These are phyloP conservation scores for Chloromyia formosa DNA, from an alignment of 2,888 invertebrate species.

Conservation along the genomic window DNA sequence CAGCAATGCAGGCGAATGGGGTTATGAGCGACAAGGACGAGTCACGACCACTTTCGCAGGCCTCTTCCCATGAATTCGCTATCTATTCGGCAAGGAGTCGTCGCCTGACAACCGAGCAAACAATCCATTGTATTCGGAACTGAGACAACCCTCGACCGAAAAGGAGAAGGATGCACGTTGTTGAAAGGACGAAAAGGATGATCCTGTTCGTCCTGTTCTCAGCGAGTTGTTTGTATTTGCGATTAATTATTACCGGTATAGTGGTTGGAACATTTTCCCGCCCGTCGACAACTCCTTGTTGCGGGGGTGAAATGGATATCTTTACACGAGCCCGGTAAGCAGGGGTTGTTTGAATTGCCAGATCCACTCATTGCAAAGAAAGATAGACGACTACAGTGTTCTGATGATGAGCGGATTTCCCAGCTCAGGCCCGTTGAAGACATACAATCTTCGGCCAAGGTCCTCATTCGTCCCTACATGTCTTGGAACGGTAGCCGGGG, in stretches of 20 bases:
- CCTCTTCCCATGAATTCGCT: conserved; percentile 8
- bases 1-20: conserved; percentile 27
- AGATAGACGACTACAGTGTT: conserved; percentile 11
- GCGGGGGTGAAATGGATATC: conserved; percentile 40
- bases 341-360: conserved; percentile 24
- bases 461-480: conserved; percentile 30
- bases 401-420: conserved; percentile 45
- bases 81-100: conserved; percentile 11
- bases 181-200: conserved; percentile 46
- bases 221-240: conserved; percentile 47
- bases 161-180: conserved; percentile 44
- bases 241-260: conserved; percentile 47
- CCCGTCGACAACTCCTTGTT: conserved; percentile 41
- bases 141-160: conserved; percentile 42
- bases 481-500: not conserved
- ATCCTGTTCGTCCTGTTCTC: conserved; percentile 45
- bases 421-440: conserved; percentile 33
- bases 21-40: not conserved
- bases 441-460: conserved; percentile 34
- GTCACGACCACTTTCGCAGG: conserved; percentile 23
- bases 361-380: conserved; percentile 16
- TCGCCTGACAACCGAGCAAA: conserved; percentile 4
- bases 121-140: conserved; percentile 3
- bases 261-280: conserved; percentile 40
- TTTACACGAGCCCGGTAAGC: conserved; percentile 10